Conservation (phyloP, 2,797 vertebrate species). For the Gallirallus australis region DNA sequence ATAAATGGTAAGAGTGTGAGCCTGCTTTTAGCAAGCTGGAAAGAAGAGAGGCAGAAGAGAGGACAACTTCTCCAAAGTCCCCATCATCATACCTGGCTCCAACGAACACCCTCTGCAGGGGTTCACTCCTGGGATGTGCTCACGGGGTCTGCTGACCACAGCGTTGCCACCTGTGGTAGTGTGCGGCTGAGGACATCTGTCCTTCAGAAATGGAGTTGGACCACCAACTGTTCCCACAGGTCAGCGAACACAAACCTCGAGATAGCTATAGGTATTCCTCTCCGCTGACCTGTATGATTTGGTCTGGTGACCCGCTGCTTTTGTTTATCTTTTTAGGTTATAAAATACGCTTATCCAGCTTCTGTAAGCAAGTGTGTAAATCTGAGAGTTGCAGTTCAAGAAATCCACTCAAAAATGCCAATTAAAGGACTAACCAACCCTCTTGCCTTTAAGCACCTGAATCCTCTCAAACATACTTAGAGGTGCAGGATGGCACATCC, state of each 20-base stretch:
- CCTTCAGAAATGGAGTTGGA: constrained; percentile 26
- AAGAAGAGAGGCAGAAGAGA: not conserved
- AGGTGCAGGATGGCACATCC: constrained; percentile 18
- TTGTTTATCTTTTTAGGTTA: constrained; percentile 58
- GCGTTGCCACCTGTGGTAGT: not conserved
- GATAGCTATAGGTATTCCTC: constrained; percentile 55
- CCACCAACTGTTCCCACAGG: constrained; percentile 63
- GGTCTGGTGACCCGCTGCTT: constrained; percentile 64
- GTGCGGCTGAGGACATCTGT: constrained; percentile 33
- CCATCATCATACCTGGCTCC: not conserved
- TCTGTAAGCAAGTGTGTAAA: constrained; percentile 18
- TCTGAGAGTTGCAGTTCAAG: not conserved
- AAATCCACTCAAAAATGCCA: constrained; percentile 6
- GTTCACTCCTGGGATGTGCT: not conserved
- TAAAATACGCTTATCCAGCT: constrained; percentile 64
- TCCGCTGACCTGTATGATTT: constrained; percentile 71
- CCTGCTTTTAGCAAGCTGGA: not conserved
- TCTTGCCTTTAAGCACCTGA: constrained; percentile 4
- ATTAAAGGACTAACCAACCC: not conserved
- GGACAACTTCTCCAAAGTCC: not conserved
- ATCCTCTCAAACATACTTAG: constrained; percentile 27
- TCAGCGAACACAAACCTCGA: constrained; percentile 42
- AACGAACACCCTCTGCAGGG: not conserved
- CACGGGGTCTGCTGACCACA: not conserved
- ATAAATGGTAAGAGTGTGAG: not conserved